Conservation (phyloP, 2,797 vertebrate species). For the Sebastiscus tertius region DNA sequence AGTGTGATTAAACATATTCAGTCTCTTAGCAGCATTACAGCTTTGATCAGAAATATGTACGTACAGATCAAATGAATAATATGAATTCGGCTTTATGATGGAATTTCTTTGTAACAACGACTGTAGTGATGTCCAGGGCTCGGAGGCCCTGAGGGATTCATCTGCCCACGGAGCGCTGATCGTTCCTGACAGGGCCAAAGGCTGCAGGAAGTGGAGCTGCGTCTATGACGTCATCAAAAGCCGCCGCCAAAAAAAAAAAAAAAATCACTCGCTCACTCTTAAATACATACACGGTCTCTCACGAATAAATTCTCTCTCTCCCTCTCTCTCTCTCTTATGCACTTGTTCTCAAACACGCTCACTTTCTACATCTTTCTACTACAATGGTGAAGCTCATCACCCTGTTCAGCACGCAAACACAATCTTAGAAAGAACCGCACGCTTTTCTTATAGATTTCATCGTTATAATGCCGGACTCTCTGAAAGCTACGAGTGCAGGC, state of each 20-base stretch:
- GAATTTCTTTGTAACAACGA: background rate
- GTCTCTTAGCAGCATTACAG: background rate
- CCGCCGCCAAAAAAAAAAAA: background rate
- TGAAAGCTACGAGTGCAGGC: background rate
- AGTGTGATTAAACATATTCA: background rate
- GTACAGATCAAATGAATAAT: background rate
- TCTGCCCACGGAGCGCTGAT: conserved; percentile 50
- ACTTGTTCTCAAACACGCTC: background rate
- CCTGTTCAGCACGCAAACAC: background rate
- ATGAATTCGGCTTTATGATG: background rate
- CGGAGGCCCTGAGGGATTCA: conserved; percentile 29
- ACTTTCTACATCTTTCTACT: background rate
- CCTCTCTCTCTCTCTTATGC: background rate
- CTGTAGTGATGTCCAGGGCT: conserved; percentile 2
- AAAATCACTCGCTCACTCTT: background rate
- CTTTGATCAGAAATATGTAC: background rate
- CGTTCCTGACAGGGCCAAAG: conserved; percentile 55
- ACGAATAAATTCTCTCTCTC: background rate
- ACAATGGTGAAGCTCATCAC: background rate
- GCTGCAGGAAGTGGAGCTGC: conserved; percentile 40
- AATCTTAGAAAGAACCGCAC: too few species aligned
- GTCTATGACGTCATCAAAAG: conserved; percentile 39
- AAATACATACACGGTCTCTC: too few species aligned
- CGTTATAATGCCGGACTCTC: background rate
- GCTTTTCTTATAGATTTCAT: background rate